Evolutionary conservation across 2,797 vertebrate genomes (phyloP).

Genomic region (Sphaeramia orbicularis): DNA sequence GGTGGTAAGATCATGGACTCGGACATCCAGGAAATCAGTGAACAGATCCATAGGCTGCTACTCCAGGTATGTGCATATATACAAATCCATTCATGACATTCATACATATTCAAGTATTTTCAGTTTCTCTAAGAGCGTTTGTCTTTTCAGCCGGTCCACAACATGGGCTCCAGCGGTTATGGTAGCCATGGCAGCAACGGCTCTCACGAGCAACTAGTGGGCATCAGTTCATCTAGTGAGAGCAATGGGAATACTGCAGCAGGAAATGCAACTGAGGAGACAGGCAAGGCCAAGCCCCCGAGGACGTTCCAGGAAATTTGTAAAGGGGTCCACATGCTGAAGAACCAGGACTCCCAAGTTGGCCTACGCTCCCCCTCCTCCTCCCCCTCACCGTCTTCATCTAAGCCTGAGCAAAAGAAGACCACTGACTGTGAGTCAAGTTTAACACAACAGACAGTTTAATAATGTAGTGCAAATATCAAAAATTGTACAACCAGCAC

Average conservation of each 20-base stretch:
- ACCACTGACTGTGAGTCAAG: conserved; percentile 76
- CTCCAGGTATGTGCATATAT: conserved; percentile 86
- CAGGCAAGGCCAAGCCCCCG: conserved; percentile 79
- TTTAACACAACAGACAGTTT: not conserved
- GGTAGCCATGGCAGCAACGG: conserved; percentile 94
- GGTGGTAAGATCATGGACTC: conserved; percentile 90
- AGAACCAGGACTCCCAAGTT: conserved; percentile 85
- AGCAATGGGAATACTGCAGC: conserved; percentile 85
- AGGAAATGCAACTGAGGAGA: conserved; percentile 79
- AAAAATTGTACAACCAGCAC: too few species aligned
- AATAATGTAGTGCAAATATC: not conserved
- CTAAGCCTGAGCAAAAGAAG: conserved; percentile 82
- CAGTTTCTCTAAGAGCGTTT: conserved; percentile 18
- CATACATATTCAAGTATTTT: not conserved
- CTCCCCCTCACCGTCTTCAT: conserved; percentile 33
- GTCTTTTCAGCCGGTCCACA: conserved; percentile 90
- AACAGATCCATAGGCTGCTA: conserved; percentile 93
- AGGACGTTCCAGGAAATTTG: conserved; percentile 88
- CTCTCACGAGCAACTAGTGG: conserved; percentile 88
- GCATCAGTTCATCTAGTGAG: conserved; percentile 93
- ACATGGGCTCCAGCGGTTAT: conserved; percentile 94
- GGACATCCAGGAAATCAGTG: conserved; percentile 92
- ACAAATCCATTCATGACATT: not conserved
- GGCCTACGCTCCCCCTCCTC: conserved; percentile 66
- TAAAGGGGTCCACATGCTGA: conserved; percentile 88